Base-by-base conservation (phyloP, 2,888 invertebrate species). In the Eristalis intricaria region DNA sequence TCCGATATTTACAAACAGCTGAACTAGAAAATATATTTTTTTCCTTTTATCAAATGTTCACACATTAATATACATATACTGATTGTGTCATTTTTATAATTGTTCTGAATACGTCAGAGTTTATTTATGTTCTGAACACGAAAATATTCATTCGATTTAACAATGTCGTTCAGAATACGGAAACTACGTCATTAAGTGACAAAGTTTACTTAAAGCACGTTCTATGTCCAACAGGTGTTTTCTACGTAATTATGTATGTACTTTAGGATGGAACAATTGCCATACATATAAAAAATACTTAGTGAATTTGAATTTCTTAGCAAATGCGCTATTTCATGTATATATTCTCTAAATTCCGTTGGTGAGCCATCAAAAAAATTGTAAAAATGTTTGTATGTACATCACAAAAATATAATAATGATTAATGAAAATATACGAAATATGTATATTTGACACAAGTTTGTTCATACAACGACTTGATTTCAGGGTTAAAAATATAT, bases 81-180 rank as follows among this genome's bases (percentile, higher is more conserved):
- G 13, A 73, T 77, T 66, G 29, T 29, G 61, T 80, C 63, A 71
- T 71, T 66, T 76, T 80, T 50, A 76, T 80, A 71, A 66, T 76
- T 81, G 35, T 76, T 66, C 15, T 19, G 2, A 40, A 64, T 58
- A 71, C 78, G 78, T 78, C 78, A 78, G 77, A 15, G 58, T 40
- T 78, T 71, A 77, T 78, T 78, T 78, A 71, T 70, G 43, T 50
- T 68, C 22, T 61, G 29, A 15, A 32, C 8, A 43, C 19, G 35
- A 61, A 43, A 19, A 61, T 61, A 56, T 32, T 38, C n/a, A 50
- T 22, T 13, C 40, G 2, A 15, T 60, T 60, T 23, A 26, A 26
- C 60, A 60, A 40, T 29, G 13, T 13, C 4, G 38, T 13, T 38
- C 38, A 64, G 22, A 23, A 64, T 69, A 22, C 63, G 78, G 56